Evolutionary conservation across 2,888 invertebrate genomes (phyloP), one percentile per base, ranked within the genome.

Genomic region (Macaria notata): DNA sequence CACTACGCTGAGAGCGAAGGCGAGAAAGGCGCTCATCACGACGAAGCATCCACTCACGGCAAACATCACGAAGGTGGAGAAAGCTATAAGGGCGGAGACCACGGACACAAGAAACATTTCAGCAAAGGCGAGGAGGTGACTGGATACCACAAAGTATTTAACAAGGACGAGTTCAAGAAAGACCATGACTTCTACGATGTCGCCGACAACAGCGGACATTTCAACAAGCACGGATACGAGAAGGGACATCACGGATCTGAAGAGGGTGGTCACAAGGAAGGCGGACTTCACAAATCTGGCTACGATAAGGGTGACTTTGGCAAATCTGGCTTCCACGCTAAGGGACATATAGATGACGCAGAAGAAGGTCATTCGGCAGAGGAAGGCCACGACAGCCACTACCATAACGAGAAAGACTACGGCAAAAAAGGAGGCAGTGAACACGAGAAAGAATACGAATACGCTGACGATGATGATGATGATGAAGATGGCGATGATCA

Each of bases 101-200:
- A 92, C 68, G 93, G 92, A 6, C 90, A 93, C 67, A 92, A 93
- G 64, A 92, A 93, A 53, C 92, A 93, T 62, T 93, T 92, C 80
- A 94, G 94, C 79, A 95, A 95, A 75, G 95, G 95, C 0, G 93
- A 94, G 61, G 94, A 94, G 51, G 92, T 94, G 30, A 94, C 93
- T 5, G 95, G 95, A 19, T 95, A 93, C 86, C 95, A 95, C 79
- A 95, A 94, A 71, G 94, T 95, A 1, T 95, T 94, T 81, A 93
- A 93, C 82, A 95, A 95, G 87, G 94, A 96, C 73, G 96, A 96
- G 79, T 95, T 93, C 89, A 95, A 95, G 79, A 95, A 95, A 74
- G 94, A 95, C 72, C 95, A 95, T 67, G 94, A 94, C 69, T 95
- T 95, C 84, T 95, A 95, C 76, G 95, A 95, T 71, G 94, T 94